These are phyloP conservation scores for Fregata magnificens DNA, from an alignment of 2,113 vertebrate genomes.

Conservation along the genomic window DNA sequence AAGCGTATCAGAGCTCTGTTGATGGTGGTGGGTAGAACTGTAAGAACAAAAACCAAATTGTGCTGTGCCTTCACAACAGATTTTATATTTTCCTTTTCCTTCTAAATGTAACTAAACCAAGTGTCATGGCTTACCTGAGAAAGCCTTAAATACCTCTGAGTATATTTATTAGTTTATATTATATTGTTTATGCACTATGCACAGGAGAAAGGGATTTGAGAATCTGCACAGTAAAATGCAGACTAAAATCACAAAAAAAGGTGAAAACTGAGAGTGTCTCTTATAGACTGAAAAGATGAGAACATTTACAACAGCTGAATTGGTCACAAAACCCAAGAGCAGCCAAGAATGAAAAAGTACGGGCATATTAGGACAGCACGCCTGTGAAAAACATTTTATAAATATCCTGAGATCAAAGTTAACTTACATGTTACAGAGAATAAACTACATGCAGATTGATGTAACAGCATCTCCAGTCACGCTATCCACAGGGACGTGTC, in stretches of 20 bases:
- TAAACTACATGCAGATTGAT: neutral
- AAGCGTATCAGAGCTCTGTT: neutral
- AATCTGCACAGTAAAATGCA: neutral
- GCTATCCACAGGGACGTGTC: neutral
- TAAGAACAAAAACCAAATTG: neutral
- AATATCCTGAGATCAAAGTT: neutral
- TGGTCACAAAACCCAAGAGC: neutral
- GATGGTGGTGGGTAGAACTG: neutral
- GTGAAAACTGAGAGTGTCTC: neutral
- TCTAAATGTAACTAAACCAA: neutral
- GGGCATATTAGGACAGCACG: neutral
- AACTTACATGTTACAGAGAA: neutral
- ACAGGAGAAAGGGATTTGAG: neutral
- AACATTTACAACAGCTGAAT: neutral
- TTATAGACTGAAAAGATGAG: neutral
- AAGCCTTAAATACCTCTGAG: neutral
- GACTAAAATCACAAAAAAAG: neutral
- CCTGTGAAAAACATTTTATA: neutral
- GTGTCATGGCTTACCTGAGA: neutral
- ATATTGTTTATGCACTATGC: neutral
- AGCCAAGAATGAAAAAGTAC: neutral
- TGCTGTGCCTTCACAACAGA: neutral
- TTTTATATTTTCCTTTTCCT: neutral
- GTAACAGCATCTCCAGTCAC: neutral
- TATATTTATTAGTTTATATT: neutral